Percentiles rank a stretch among this genome's conserved stretches.
Evolutionary conservation across 2,888 invertebrate species (phyloP).

Genomic region (Trissolcus brochymenae): DNA sequence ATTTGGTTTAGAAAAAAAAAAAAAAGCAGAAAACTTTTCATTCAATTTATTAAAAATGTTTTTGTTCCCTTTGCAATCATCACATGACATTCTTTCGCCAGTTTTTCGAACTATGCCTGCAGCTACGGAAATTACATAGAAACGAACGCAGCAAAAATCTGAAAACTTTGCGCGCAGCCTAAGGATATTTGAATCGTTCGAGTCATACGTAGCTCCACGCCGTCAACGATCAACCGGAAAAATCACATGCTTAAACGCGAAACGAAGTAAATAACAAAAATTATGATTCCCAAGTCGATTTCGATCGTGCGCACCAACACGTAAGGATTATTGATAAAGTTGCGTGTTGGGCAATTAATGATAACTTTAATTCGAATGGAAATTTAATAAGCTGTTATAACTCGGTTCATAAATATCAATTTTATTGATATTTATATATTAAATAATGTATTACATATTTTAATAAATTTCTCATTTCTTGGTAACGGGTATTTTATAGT

Average conservation of each 20-base stretch:
- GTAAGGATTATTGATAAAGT: slow-evolving; percentile 51
- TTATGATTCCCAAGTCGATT: slow-evolving; percentile 18
- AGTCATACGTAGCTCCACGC: slow-evolving; percentile 27
- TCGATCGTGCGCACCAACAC: slow-evolving; percentile 4
- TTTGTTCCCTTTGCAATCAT: neutral
- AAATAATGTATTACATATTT: slow-evolving; percentile 5
- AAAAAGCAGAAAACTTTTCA: neutral
- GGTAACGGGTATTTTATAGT: slow-evolving; percentile 39
- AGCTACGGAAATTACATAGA: slow-evolving; percentile 44
- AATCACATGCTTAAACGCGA: slow-evolving; percentile 44
- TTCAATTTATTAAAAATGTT: neutral
- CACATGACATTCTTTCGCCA: slow-evolving; percentile 18
- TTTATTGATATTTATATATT: slow-evolving; percentile 18
- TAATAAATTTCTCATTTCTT: slow-evolving; percentile 25
- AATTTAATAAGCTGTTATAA: slow-evolving; percentile 43
- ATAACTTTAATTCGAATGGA: slow-evolving; percentile 3
- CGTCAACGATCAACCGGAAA: slow-evolving; percentile 39
- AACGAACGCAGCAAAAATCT: slow-evolving; percentile 40
- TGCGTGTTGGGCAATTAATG: slow-evolving; percentile 15
- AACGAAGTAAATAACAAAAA: slow-evolving; percentile 45
- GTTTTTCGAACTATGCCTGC: slow-evolving; percentile 30
- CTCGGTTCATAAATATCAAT: slow-evolving; percentile 37
- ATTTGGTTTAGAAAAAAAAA: neutral
- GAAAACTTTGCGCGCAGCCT: slow-evolving; percentile 38
- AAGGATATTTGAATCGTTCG: slow-evolving; percentile 56